Base-by-base conservation (phyloP, 2,113 vertebrate genomes). In the Naja naja region DNA sequence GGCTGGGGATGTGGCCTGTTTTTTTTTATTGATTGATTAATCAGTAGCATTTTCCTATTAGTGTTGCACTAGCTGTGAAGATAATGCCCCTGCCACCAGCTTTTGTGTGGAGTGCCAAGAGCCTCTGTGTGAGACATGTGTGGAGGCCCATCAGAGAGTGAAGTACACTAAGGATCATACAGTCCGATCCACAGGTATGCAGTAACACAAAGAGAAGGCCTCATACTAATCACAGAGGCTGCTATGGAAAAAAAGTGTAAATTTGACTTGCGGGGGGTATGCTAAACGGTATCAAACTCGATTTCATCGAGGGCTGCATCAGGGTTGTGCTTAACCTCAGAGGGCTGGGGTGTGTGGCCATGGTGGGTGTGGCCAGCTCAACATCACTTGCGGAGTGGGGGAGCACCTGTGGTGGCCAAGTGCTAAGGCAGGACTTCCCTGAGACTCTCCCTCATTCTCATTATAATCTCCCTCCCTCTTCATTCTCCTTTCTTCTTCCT, bases 31-130 rank as follows among this genome's bases (percentile, higher is more conserved):
- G 43, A 88, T 53, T 60, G 52, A 87, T 10, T 90, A 43, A 90
- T n/a, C 16, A 22, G 1, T 89, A 0, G 0, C 23, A 89, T 88
- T 8, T 53, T 81, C 30, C 3, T 1, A 52, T 69, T 93, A 98
- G 98, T 97, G 97, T 91, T 98, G 98, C 92, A 98, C 97, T 64
- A 98, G 98, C 86, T 98, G 98, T 39, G 98, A 98, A 92, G 98
- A 98, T 94, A 97, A 98, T 0, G 98, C 97, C 0, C 95, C 90
- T 0, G 97, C 98, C 87, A 98, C 96, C 90, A 98, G 98, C 90
- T 98, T 98, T 95, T 99, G 98, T 64, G 95, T 97, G 93, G 98
- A 99, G 92, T 98, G 98, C 47, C 97, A 97, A 0, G 98, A 98
- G 94, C 97, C 98, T 0, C 96, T 99, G 47, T 99, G 98, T 5